Base-by-base conservation (phyloP, 1,140 invertebrate species). In the Vollenhovia emeryi region DNA sequence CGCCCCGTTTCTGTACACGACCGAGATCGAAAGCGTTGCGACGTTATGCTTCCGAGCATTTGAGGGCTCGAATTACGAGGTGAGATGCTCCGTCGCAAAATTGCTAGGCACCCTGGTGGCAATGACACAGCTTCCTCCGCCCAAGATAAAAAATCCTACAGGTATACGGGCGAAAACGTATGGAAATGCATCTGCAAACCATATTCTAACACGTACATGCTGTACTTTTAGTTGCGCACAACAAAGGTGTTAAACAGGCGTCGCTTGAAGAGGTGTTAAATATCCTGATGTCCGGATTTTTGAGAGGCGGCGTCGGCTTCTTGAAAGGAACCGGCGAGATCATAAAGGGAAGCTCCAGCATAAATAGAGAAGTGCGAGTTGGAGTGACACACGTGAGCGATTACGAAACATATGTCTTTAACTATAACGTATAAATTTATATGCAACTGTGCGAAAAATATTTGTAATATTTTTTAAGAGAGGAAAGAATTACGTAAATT, bases 1-100 rank as follows among this genome's bases (percentile, higher is more conserved):
- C 93, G 97, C 98, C 1, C 96, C 97, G 50, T 98, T 99, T 94
- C 95, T 99, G 60, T 98, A 98, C 92, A 98, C 98, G 11, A 97
- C 96, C 3, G 99, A 99, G 94, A 95, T 99, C 79, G 98, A 99
- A 93, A 98, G 97, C 89, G 95, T 99, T 62, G 97, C 98, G 8
- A 98, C 98, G 8, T 94, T 99, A 7, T 99, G 98, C 93, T 98
- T 99, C 90, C 96, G 98, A 84, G 97, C 98, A 57, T 97, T 99
- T 86, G 98, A 99, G 93, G 98, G 98, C 3, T 98, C 98, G 7
- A 99, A 98, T 95, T 99, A 99, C 95, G 98, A 99, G 95, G 98
- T 98, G 3, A 95, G 99, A 90, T 98, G 98, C 95, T 96, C 98
- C 3, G 97, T 99, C 57, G 98, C 99, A 5, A 97, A 98, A 94